A percentile compares a stretch with the other conserved stretches of the same genome.
Evolutionary conservation across 2,888 invertebrate genomes (phyloP).

Genomic region (Ennomos fuscantarius): DNA sequence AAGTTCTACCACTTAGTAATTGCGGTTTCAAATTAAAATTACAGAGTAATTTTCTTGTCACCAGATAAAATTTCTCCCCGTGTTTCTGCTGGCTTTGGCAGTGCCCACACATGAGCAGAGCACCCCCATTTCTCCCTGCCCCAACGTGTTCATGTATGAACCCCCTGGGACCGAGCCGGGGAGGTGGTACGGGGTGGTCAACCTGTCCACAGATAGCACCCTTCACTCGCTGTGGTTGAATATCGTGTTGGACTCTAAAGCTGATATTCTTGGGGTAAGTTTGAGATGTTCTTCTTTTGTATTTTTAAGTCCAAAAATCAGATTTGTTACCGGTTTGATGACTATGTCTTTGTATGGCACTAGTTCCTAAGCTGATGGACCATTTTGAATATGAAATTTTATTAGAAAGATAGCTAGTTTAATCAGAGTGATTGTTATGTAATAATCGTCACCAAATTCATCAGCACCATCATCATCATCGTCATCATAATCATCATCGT

Average conservation of each 20-base stretch:
- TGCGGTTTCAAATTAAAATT: too few species aligned
- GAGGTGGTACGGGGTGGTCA: slow-evolving; percentile 86
- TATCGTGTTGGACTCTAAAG: slow-evolving; percentile 83
- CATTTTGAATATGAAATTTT: too few species aligned
- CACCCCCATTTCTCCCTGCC: slow-evolving; percentile 82
- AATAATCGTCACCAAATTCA: too few species aligned
- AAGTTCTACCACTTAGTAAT: too few species aligned
- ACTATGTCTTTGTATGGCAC: too few species aligned
- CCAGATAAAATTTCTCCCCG: slow-evolving; percentile 37
- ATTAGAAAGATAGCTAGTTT: too few species aligned
- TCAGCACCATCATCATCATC: too few species aligned
- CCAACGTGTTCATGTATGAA: slow-evolving; percentile 85
- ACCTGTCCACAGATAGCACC: slow-evolving; percentile 82
- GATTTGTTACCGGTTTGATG: too few species aligned
- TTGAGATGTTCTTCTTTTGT: neutral
- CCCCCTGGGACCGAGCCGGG: slow-evolving; percentile 80
- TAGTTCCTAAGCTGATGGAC: too few species aligned
- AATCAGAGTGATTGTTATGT: too few species aligned
- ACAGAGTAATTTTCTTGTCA: slow-evolving; percentile 3
- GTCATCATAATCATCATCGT: too few species aligned
- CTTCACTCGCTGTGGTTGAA: slow-evolving; percentile 86
- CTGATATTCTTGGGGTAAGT: slow-evolving; percentile 86
- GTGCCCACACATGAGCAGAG: slow-evolving; percentile 60
- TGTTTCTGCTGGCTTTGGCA: slow-evolving; percentile 52
- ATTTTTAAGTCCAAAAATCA: too few species aligned